Percentiles rank a stretch among this genome's conserved stretches.
These are phyloP conservation scores for Apamea crenata DNA, from an alignment of 2,888 invertebrate genomes.

Conservation along the genomic window DNA sequence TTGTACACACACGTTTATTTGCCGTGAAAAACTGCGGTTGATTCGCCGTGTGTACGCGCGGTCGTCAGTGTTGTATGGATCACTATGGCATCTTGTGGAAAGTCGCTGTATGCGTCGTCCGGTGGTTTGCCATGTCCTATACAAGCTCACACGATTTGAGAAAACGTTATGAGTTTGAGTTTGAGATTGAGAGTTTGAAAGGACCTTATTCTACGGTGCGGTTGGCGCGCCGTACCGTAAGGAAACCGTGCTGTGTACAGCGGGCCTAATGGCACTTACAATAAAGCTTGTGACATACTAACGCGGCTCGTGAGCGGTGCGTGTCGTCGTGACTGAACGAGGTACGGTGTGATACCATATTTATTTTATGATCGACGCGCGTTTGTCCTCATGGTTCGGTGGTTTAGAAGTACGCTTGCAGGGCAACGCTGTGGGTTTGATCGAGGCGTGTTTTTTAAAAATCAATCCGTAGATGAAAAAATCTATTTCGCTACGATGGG, in stretches of 20 bases:
- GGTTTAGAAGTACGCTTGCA: not conserved
- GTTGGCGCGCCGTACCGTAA: too few relatives aligned
- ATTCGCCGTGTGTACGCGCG: too few relatives aligned
- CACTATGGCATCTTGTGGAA: not conserved
- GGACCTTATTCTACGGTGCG: not conserved
- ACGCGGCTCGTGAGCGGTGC: not conserved
- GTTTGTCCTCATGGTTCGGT: not conserved
- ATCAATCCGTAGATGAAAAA: not conserved
- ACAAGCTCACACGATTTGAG: not conserved
- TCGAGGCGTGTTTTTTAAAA: not conserved
- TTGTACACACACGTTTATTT: not conserved
- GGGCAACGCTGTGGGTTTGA: not conserved
- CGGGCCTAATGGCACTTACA: not conserved
- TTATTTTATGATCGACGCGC: not conserved
- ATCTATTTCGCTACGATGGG: not conserved
- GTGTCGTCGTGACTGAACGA: not conserved
- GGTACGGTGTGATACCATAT: slow-evolving; percentile 3
- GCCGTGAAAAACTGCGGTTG: too few relatives aligned
- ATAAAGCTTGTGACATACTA: slow-evolving; percentile 6
- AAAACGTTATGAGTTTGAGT: too few relatives aligned
- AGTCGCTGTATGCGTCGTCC: not conserved
- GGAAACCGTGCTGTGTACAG: too few relatives aligned
- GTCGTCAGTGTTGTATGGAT: not conserved
- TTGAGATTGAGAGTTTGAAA: too few relatives aligned
- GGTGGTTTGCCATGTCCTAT: too few relatives aligned